Evolutionary conservation across 1,140 invertebrate species (phyloP).

Genomic region (Drosophila paulistorum): DNA sequence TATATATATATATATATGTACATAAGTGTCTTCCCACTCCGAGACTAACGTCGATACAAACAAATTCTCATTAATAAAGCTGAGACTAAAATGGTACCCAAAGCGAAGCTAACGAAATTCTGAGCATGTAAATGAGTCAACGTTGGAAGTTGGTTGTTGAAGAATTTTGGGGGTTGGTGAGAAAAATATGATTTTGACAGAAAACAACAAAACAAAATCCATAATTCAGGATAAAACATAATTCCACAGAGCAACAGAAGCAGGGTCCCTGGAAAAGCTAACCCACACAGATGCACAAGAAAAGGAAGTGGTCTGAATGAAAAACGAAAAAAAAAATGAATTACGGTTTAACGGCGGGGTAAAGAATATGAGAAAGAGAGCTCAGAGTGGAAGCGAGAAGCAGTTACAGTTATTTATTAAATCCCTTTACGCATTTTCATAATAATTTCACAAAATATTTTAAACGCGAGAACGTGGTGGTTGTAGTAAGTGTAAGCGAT

Average conservation of each 20-base stretch:
- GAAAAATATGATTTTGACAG: constrained; percentile 83
- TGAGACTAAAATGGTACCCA: constrained; percentile 59
- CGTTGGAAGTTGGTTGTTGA: constrained; percentile 21
- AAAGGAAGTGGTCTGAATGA: constrained; percentile 56
- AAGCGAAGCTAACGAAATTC: constrained; percentile 44
- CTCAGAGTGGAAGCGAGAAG: constrained; percentile 52
- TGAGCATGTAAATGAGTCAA: constrained; percentile 76
- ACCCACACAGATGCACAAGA: constrained; percentile 68
- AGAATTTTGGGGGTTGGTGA: constrained; percentile 34
- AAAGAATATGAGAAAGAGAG: constrained; percentile 35
- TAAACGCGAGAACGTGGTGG: constrained; percentile 60
- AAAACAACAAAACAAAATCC: constrained; percentile 83
- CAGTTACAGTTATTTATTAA: constrained; percentile 83
- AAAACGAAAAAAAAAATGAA: constrained; percentile 62
- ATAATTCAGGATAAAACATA: constrained; percentile 83
- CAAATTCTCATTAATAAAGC: constrained; percentile 79
- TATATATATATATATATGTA: neutral
- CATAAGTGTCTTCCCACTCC: constrained; percentile 9
- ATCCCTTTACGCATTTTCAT: constrained; percentile 83
- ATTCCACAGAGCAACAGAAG: constrained; percentile 68
- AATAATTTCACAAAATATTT: constrained; percentile 81
- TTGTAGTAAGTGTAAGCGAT: constrained; percentile 16
- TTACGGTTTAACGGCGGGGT: constrained; percentile 62
- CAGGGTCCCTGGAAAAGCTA: constrained; percentile 17
- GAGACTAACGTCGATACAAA: constrained; percentile 76